Percentiles rank a stretch among this genome's conserved stretches.
phyloP scores from a whole-genome alignment of 2,113 vertebrate species.

The Neotoma lepida region DNA sequence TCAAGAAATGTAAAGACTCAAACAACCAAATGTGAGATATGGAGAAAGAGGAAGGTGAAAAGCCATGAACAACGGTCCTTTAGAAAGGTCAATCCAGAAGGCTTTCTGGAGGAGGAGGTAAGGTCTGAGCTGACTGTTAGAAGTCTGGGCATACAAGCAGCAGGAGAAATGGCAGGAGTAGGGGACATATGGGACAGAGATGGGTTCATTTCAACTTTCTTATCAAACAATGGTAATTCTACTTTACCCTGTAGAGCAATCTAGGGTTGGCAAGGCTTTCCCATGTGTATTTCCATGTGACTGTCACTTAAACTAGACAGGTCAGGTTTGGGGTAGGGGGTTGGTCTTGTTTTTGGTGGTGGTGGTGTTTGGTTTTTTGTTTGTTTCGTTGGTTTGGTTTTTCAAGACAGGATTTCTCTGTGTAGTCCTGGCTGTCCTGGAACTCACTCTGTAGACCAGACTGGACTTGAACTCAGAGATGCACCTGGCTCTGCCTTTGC shows the following conservation, averaged over 20 bases:
- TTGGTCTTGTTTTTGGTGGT: not conserved
- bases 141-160: not conserved
- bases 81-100: not conserved
- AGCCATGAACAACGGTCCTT: not conserved
- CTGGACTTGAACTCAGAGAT: not conserved
- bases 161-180: not conserved
- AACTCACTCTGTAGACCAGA: not conserved
- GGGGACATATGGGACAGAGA: not conserved
- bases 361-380: not conserved
- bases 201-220: not conserved
- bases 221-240: not conserved
- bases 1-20: not conserved
- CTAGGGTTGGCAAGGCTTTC: not conserved
- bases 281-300: not conserved
- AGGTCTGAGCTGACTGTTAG: constrained; percentile 4
- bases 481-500: not conserved
- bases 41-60: not conserved
- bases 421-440: not conserved
- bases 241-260: not conserved
- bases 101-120: not conserved
- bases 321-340: not conserved
- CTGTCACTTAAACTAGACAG: not conserved
- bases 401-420: not conserved
- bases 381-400: not conserved
- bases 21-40: not conserved